Evolutionary conservation across 2,888 invertebrate species (phyloP), one percentile per base, ranked within the genome.

Genomic region (Watsonalla cultraria): DNA sequence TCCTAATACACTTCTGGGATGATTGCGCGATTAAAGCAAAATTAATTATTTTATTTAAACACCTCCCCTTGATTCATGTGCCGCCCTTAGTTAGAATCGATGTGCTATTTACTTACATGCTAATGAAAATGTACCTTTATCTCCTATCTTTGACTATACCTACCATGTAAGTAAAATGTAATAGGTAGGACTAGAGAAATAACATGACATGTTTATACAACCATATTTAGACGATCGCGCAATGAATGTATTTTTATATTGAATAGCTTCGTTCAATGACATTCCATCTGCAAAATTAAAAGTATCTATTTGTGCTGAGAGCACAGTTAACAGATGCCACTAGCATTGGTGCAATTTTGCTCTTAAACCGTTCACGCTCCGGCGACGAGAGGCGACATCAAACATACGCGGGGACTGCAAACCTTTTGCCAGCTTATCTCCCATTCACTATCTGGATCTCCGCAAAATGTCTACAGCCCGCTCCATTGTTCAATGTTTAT

Each of bases 361-460:
- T 86, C 85, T 86, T 81, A 80, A 82, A 82, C 78, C 83, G 80
- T 85, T 89, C 82, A 89, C 89, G 90, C 85, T 86, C 71, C 81
- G 75, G 55, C 81, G 88, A 87, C 82, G 78, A 88, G 89, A 84
- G 87, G 84, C 82, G 82, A 90, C 89, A 90, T 90, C 90, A 90
- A 90, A 90, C 90, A 89, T 88, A 80, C 80, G 82, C 81, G 78
- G 70, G 74, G 78, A 76, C 74, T 77, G 77, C 86, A 80, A 86
- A 90, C 90, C 88, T 90, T 90, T 88, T 87, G 86, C 83, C 82
- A 84, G 90, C 88, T 89, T 89, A 90, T 90, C 90, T 86, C 80
- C 79, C 82, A 85, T 88, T 85, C 85, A 85, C 87, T 82, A 88
- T 88, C 84, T 76, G 74, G 62, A 84, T 84, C 90, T 84, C 74